A percentile compares a stretch with the other conserved stretches of the same genome.
Conservation (phyloP, 1,140 invertebrate genomes). For the Drosophila elegans region DNA sequence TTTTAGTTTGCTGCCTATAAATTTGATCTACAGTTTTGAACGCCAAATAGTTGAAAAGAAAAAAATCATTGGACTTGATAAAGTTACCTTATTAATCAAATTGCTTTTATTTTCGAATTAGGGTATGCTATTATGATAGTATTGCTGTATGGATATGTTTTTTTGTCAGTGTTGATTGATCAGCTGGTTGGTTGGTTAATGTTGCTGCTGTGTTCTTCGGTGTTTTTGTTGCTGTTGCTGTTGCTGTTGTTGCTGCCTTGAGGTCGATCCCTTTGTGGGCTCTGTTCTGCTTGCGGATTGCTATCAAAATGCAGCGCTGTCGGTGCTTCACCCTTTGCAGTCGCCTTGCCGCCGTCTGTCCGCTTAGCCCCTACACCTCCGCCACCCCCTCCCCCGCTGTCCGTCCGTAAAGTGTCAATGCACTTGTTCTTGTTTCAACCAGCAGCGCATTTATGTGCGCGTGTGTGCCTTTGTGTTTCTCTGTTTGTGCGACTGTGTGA, state of each 20-base stretch:
- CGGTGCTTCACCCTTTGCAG: slow-evolving; percentile 73
- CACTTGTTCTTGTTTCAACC: slow-evolving; percentile 79
- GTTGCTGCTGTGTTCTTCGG: slow-evolving; percentile 9
- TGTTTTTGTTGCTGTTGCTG: not conserved
- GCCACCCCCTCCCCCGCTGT: slow-evolving; percentile 20
- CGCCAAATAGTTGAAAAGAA: no score
- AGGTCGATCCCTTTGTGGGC: slow-evolving; percentile 54
- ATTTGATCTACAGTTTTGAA: no score
- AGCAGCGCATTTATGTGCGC: slow-evolving; percentile 18
- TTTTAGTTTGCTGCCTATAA: no score
- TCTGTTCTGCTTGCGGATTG: slow-evolving; percentile 42
- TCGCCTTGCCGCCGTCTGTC: slow-evolving; percentile 52
- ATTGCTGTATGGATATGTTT: no score
- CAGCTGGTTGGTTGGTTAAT: slow-evolving; percentile 55
- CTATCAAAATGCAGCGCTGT: slow-evolving; percentile 74
- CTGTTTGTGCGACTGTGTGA: slow-evolving; percentile 35
- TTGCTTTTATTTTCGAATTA: no score
- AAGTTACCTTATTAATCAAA: no score
- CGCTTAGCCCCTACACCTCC: slow-evolving; percentile 11
- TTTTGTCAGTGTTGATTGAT: slow-evolving; percentile 36
- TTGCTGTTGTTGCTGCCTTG: slow-evolving; percentile 8
- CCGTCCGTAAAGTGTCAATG: slow-evolving; percentile 77
- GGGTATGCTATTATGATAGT: no score
- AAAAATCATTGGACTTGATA: no score
- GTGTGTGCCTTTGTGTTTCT: slow-evolving; percentile 19